Evolutionary conservation across 2,797 vertebrate genomes (phyloP).

Genomic region (Benthosema pterotum): DNA sequence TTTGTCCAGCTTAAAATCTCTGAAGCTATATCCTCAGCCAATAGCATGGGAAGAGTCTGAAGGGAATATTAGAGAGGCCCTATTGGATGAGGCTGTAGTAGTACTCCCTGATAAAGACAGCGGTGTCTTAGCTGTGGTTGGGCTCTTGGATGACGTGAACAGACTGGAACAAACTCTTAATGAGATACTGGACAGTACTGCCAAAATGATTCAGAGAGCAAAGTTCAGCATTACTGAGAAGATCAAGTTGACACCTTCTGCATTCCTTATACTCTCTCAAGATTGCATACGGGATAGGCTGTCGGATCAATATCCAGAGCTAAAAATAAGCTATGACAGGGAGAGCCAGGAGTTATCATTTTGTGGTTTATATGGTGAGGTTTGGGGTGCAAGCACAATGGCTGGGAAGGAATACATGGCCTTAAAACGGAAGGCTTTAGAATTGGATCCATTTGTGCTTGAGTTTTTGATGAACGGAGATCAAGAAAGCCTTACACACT

Average conservation of each 20-base stretch:
- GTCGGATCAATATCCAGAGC: slow-evolving; percentile 59
- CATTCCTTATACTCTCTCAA: slow-evolving; percentile 73
- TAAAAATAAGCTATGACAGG: slow-evolving; percentile 72
- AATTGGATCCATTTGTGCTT: slow-evolving; percentile 64
- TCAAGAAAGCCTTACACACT: slow-evolving; percentile 65
- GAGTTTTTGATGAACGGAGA: slow-evolving; percentile 72
- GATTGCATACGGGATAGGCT: slow-evolving; percentile 66
- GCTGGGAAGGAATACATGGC: slow-evolving; percentile 64
- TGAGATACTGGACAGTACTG: slow-evolving; percentile 49
- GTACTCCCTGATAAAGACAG: slow-evolving; percentile 58
- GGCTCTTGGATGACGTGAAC: slow-evolving; percentile 69
- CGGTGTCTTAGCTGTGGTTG: slow-evolving; percentile 73
- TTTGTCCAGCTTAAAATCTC: slow-evolving; percentile 73
- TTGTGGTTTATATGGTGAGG: slow-evolving; percentile 77
- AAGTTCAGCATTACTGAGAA: slow-evolving; percentile 62
- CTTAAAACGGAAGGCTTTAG: slow-evolving; percentile 62
- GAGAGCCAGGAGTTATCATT: slow-evolving; percentile 63
- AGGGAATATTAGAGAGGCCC: slow-evolving; percentile 45
- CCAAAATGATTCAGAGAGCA: slow-evolving; percentile 68
- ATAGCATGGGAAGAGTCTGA: slow-evolving; percentile 77
- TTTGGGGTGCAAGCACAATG: slow-evolving; percentile 72
- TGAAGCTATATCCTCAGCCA: slow-evolving; percentile 48
- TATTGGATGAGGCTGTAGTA: slow-evolving; percentile 59
- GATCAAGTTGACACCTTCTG: slow-evolving; percentile 57
- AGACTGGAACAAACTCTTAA: slow-evolving; percentile 55